Base-by-base conservation (phyloP, 2,113 vertebrate genomes). In the Neotragus moschatus region DNA sequence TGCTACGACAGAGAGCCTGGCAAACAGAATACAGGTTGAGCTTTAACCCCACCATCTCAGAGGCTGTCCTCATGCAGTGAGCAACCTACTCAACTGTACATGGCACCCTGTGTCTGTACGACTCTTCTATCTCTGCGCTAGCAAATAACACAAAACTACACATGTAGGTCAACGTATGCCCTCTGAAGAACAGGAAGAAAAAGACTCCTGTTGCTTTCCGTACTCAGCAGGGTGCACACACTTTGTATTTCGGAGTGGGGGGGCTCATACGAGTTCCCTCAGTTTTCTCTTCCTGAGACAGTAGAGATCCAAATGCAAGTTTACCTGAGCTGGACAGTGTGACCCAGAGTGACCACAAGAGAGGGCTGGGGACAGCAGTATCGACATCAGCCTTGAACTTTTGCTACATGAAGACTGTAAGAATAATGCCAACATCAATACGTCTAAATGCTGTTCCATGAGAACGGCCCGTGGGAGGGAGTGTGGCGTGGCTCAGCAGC, bases 401-500 rank as follows among this genome's bases (percentile, higher is more conserved):
- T 26, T 5, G 16, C 4, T 25, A 13, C 4, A 56, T 30, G 33
- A 26, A 30, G 25, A 15, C 14, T 3, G 2, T 45, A 12, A 43
- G 85, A 45, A 26, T 2, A 23, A 15, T 11, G 5, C 66, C 6
- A 6, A 25, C 30, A 4, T 26, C 81, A 14, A 8, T 16, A 7
- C 9, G 5, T 10, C 14, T 26, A 4, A 28, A 61, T 17, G 19
- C 1, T 4, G 7, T 7, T 1, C 1, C 2, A 0, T 30, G n/a
- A 17, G 63, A 30, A n/a, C 25, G 0, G 21, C 3, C 0, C 4
- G 1, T 5, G 21, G 3, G 0, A 25, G 45, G 15, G 9, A 1
- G 0, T 17, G n/a, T 7, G 95, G 6, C 0, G 0, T 0, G 1
- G 23, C n/a, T 15, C 84, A 19, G 8, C 0, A 10, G 47, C 45